Conservation (phyloP, 2,113 vertebrate genomes). For the Lanius collurio region DNA sequence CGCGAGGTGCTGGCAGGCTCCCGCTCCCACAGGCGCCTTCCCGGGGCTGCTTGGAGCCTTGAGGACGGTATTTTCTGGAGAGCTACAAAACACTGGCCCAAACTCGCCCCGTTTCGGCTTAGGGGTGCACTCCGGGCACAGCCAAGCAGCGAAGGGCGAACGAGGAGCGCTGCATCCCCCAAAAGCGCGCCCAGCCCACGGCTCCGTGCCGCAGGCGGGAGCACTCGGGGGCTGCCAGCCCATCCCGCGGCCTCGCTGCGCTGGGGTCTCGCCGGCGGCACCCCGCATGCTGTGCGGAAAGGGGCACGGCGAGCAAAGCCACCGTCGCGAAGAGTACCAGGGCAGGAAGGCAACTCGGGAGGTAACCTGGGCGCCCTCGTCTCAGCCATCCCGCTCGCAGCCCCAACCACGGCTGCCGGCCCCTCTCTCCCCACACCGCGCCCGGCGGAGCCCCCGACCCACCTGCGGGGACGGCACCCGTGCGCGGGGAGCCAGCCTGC, state of each 20-base stretch:
- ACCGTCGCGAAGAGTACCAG: neutral
- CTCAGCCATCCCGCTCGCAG: neutral
- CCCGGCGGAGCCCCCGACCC: neutral
- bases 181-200: too few relatives aligned
- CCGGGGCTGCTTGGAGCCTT: neutral
- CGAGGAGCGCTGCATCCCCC: neutral
- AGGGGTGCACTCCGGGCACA: neutral
- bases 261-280: neutral
- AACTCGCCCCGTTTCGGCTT: neutral
- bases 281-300: neutral
- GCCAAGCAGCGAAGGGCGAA: neutral
- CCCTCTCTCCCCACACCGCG: neutral
- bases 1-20: neutral
- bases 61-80: neutral
- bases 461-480: neutral
- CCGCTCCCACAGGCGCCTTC: neutral
- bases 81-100: neutral
- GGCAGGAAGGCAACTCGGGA: neutral
- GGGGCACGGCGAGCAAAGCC: neutral
- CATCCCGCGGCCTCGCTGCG: neutral
- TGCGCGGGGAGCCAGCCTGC: neutral
- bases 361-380: neutral
- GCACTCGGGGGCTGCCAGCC: neutral
- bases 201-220: neutral
- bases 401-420: neutral